Conservation (phyloP, 1,140 invertebrate genomes). For the Melanaphis sacchari region DNA sequence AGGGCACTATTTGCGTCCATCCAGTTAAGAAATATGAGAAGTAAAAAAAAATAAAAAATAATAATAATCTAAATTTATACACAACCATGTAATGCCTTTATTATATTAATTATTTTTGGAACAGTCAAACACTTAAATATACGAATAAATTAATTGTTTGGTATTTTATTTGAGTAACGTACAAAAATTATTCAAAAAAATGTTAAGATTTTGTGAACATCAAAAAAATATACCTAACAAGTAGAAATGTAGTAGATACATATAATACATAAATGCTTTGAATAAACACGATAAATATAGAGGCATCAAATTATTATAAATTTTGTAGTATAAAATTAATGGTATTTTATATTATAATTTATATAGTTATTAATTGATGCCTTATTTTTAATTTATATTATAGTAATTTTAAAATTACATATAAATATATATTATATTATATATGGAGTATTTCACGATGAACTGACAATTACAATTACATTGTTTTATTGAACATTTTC, state of each 20-base stretch:
- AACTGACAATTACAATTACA: no score
- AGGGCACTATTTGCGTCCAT: background rate
- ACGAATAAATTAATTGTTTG: background rate
- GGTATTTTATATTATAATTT: background rate
- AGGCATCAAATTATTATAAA: background rate
- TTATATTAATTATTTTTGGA: background rate
- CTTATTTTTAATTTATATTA: background rate
- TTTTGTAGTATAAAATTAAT: background rate
- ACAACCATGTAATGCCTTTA: background rate
- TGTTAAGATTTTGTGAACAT: background rate
- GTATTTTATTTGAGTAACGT: background rate
- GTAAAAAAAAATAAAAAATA: background rate
- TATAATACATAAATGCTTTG: no score
- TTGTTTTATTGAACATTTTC: no score
- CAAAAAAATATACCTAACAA: background rate
- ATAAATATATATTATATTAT: no score
- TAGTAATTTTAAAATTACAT: background rate
- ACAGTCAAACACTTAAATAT: background rate
- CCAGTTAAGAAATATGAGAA: background rate
- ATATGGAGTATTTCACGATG: no score
- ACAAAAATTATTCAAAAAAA: background rate
- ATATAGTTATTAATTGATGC: background rate
- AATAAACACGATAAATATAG: no score
- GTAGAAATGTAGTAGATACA: background rate
- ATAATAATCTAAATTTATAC: background rate